phyloP scores from a whole-genome alignment of 2,797 vertebrate genomes.

The Lacerta bilineata region DNA sequence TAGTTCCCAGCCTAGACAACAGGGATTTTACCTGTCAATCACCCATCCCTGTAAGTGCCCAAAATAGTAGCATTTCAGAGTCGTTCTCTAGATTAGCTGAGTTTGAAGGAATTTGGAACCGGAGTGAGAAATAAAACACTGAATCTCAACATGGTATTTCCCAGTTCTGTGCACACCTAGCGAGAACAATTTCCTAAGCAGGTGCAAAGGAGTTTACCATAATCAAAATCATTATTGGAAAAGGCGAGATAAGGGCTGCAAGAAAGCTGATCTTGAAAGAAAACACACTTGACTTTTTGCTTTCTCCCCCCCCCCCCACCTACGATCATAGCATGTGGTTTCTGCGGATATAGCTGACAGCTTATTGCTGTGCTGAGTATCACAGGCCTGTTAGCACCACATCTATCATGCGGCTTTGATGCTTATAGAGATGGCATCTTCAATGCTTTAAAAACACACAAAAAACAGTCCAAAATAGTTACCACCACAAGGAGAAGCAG shows the following conservation, averaged over 20 bases:
- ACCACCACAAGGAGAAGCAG: constrained; percentile 30
- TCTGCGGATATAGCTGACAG: constrained; percentile 12
- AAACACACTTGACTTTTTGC: constrained; percentile 11
- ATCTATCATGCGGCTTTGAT: constrained; percentile 65
- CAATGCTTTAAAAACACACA: constrained; percentile 40
- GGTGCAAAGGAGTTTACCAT: background rate
- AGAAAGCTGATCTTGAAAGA: constrained; percentile 18
- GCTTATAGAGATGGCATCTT: constrained; percentile 63
- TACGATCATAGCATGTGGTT: background rate
- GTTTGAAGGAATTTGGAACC: constrained; percentile 63
- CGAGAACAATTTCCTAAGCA: constrained; percentile 12
- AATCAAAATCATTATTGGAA: constrained; percentile 16
- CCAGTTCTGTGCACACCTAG: constrained; percentile 8
- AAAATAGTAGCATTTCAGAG: constrained; percentile 67
- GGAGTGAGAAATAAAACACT: constrained; percentile 46
- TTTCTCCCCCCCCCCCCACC: background rate
- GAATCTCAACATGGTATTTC: constrained; percentile 36
- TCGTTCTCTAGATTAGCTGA: constrained; percentile 65
- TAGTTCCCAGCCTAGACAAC: constrained; percentile 70
- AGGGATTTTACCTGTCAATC: constrained; percentile 73
- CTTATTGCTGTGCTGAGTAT: constrained; percentile 1
- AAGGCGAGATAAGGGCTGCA: constrained; percentile 12
- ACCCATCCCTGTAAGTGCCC: constrained; percentile 50
- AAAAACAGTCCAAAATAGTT: constrained; percentile 6
- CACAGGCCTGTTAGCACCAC: constrained; percentile 29